Percentiles rank a stretch among this genome's conserved stretches.
phyloP scores from a whole-genome alignment of 2,797 vertebrate species.

The Spinibarbus caldwelli region DNA sequence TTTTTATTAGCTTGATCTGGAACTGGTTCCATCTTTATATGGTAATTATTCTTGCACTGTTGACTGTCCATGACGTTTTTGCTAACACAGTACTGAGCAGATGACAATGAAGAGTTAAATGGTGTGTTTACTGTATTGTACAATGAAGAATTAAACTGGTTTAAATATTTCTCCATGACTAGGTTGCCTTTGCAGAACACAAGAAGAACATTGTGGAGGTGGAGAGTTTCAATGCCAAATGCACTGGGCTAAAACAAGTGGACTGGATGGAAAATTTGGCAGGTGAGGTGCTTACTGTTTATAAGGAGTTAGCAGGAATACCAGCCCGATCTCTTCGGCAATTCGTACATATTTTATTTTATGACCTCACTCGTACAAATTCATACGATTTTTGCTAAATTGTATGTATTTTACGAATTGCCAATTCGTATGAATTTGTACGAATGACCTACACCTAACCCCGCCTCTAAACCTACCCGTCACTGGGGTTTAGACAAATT shows the following conservation, averaged over 20 bases:
- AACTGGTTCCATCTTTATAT: slow-evolving; percentile 97
- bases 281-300: too few relatives aligned
- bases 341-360: too few relatives aligned
- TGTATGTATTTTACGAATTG: too few relatives aligned
- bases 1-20: slow-evolving; percentile 89
- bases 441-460: too few relatives aligned
- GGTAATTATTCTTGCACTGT: slow-evolving; percentile 72
- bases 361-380: too few relatives aligned
- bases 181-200: slow-evolving; percentile 91
- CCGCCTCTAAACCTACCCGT: too few relatives aligned
- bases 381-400: too few relatives aligned
- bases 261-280: slow-evolving; percentile 84
- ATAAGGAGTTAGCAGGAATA: too few relatives aligned
- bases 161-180: neutral
- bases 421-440: too few relatives aligned
- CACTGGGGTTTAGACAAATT: too few relatives aligned
- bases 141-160: too few relatives aligned
- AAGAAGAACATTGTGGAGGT: slow-evolving; percentile 86
- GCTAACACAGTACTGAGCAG: neutral
- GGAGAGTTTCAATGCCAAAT: slow-evolving; percentile 74
- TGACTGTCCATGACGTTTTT: neutral
- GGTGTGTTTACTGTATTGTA: slow-evolving; percentile 58
- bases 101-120: slow-evolving; percentile 52
- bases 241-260: slow-evolving; percentile 78
- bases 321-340: too few relatives aligned